A percentile compares a stretch with the other conserved stretches of the same genome.
Conservation (phyloP, 2,113 vertebrate species). For the Lophura nycthemera region DNA sequence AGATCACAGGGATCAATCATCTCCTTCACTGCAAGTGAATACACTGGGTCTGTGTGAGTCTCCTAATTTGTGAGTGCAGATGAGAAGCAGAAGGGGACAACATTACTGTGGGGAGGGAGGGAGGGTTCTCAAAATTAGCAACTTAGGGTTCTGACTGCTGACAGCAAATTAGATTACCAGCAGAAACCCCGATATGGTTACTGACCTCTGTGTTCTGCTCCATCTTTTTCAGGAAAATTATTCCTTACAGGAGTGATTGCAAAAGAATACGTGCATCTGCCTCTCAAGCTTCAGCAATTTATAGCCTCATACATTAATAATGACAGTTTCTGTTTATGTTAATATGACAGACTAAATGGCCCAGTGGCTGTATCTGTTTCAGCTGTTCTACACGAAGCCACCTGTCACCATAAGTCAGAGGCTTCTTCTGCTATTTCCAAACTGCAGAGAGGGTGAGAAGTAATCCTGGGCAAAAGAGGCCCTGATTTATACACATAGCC, state of each 20-base stretch:
- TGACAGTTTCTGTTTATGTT: slow-evolving; percentile 33
- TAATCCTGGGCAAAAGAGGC: not conserved
- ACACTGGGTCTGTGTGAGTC: not conserved
- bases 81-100: not conserved
- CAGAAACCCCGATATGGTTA: not conserved
- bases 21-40: not conserved
- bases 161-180: not conserved
- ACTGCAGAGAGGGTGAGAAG: not conserved
- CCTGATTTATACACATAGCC: not conserved
- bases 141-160: not conserved
- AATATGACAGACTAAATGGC: slow-evolving; percentile 10
- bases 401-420: slow-evolving; percentile 24
- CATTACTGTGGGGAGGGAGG: not conserved
- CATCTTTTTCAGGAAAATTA: not conserved
- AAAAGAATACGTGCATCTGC: not conserved
- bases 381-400: slow-evolving; percentile 15
- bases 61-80: not conserved
- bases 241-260: not conserved
- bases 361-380: slow-evolving; percentile 12
- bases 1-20: not conserved
- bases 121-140: not conserved
- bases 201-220: not conserved
- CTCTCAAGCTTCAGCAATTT: slow-evolving; percentile 1
- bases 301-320: not conserved
- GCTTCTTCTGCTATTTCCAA: not conserved